Evolutionary conservation across 23 tunicate species (phyloP).

Genomic region (Styela clava): DNA sequence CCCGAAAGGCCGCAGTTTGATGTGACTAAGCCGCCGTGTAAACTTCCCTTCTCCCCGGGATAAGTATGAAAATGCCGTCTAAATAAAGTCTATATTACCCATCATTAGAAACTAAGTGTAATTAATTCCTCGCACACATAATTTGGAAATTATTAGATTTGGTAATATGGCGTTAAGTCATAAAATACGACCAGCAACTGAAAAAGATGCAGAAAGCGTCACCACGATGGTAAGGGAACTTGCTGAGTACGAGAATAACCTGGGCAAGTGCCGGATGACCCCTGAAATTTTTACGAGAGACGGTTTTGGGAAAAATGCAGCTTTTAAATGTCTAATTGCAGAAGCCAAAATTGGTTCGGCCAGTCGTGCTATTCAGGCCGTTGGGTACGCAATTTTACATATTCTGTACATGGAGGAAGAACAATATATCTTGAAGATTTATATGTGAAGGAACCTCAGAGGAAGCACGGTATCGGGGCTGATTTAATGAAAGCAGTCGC

Average conservation of each 20-base stretch:
- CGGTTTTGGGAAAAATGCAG: not conserved
- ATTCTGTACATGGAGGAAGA: constrained; percentile 48
- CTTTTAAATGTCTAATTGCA: constrained; percentile 33
- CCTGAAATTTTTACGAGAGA: not conserved
- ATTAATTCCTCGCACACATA: too few species aligned
- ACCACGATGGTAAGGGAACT: constrained; percentile 6
- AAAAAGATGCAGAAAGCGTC: not conserved
- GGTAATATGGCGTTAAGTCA: too few species aligned
- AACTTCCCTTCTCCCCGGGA: too few species aligned
- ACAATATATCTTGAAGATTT: constrained; percentile 62
- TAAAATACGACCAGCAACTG: too few species aligned
- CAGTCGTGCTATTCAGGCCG: not conserved
- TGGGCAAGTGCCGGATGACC: constrained; percentile 18
- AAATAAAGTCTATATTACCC: too few species aligned
- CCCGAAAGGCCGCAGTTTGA: too few species aligned
- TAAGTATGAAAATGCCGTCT: too few species aligned
- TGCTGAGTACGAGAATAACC: constrained; percentile 17
- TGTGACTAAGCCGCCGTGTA: too few species aligned
- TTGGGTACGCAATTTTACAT: constrained; percentile 40
- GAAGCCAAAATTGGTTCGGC: constrained; percentile 9
- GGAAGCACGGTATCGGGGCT: constrained; percentile 39
- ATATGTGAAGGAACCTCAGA: constrained; percentile 27
- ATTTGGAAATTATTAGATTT: too few species aligned
- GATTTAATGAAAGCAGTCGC: constrained; percentile 44
- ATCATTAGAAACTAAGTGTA: too few species aligned